Percentiles rank a stretch among this genome's conserved stretches.
Conservation (phyloP, 2,888 invertebrate genomes). For the Megamerina dolium region DNA sequence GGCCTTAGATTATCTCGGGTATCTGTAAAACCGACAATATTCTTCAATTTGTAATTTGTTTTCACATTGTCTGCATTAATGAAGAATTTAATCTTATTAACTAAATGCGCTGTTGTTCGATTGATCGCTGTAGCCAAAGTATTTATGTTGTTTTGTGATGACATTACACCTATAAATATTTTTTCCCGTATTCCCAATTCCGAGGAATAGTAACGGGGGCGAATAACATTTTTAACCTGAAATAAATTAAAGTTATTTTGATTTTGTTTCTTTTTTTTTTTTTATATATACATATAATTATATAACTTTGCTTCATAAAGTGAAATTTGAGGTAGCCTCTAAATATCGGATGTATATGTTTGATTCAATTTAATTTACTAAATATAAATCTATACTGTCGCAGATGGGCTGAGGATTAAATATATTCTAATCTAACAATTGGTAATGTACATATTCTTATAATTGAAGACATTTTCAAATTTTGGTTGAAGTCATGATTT, state of each 20-base stretch:
- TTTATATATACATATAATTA: too few species aligned
- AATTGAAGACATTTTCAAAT: too few species aligned
- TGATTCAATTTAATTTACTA: too few species aligned
- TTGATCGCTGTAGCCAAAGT: constrained; percentile 78
- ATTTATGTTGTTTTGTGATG: constrained; percentile 65
- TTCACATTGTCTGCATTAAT: constrained; percentile 57
- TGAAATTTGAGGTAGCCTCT: too few species aligned
- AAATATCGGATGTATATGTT: too few species aligned
- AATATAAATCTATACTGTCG: too few species aligned
- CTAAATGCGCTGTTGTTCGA: constrained; percentile 75
- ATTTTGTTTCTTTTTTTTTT: too few species aligned
- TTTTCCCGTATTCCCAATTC: constrained; percentile 90
- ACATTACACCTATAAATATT: constrained; percentile 79
- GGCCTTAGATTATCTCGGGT: constrained; percentile 68
- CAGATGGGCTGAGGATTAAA: too few species aligned
- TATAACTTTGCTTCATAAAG: too few species aligned
- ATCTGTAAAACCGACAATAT: constrained; percentile 84
- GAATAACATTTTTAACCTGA: constrained; percentile 58
- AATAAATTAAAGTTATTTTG: constrained; percentile 9
- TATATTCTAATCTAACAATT: too few species aligned
- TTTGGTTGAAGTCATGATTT: too few species aligned
- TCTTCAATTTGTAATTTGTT: constrained; percentile 56
- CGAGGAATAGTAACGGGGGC: constrained; percentile 90
- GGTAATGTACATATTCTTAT: too few species aligned
- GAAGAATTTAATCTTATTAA: constrained; percentile 78